These are phyloP conservation scores for Cheilosia soror DNA, from an alignment of 2,888 invertebrate species.

Conservation along the genomic window DNA sequence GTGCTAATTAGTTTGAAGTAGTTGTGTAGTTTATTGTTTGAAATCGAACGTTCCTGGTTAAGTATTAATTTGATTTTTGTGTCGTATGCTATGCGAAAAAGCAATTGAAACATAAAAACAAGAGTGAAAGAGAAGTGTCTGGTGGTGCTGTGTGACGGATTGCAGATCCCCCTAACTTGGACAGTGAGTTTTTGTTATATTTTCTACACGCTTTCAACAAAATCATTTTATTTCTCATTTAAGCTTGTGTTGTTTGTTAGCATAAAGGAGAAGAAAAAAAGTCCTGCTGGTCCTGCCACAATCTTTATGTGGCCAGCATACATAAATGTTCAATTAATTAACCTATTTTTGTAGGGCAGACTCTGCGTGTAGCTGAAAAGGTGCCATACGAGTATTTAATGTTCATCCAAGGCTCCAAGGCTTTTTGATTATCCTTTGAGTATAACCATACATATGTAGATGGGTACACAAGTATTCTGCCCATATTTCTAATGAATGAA, in stretches of 20 bases:
- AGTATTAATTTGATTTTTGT: background rate
- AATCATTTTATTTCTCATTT: too few species aligned
- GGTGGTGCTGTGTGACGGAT: constrained; percentile 13
- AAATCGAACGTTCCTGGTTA: constrained; percentile 9
- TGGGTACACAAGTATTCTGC: background rate
- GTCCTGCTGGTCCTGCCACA: background rate
- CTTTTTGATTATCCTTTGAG: constrained; percentile 20
- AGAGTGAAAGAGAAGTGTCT: constrained; percentile 12
- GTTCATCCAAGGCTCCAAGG: constrained; percentile 34
- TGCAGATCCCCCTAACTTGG: constrained; percentile 2
- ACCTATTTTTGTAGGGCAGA: constrained; percentile 45
- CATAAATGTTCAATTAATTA: constrained; percentile 42
- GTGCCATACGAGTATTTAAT: constrained; percentile 7
- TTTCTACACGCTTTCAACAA: background rate
- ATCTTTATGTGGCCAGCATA: constrained; percentile 4
- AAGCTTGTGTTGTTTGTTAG: background rate
- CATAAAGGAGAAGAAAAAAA: background rate
- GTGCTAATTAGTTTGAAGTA: constrained; percentile 35
- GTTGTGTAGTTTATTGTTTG: constrained; percentile 5
- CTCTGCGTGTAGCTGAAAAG: background rate
- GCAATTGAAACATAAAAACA: background rate
- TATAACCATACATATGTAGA: background rate
- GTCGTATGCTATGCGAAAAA: constrained; percentile 30
- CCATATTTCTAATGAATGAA: constrained; percentile 48
- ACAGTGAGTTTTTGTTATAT: constrained; percentile 35